Evolutionary conservation across 2,113 vertebrate species (phyloP), one percentile per base, ranked within the genome.

Genomic region (Emydocephalus ijimae): DNA sequence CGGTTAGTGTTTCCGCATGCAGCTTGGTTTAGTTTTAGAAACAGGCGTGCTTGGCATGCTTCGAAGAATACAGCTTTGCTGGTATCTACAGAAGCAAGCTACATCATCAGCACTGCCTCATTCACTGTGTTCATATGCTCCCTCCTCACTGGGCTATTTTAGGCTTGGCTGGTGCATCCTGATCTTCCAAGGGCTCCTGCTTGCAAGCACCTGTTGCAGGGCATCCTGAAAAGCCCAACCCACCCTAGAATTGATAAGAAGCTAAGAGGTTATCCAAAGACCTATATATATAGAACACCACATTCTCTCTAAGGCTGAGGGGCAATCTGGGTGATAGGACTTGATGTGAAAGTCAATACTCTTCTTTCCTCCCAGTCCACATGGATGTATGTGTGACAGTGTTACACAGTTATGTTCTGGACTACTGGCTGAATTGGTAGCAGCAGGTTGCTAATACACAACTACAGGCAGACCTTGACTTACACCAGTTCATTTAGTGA

Each of bases 191-290:
- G 34, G 81, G 61, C 56, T 64, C 61, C 56, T 93, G 81, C 89
- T 89, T 87, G 55, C 43, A 52, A 10, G 21, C 92, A 93, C 92
- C 92, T 93, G 92, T 93, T 87, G 56, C 89, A 87, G n/a, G 55
- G 89, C 74, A 90, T 93, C 81, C 81, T 54, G 81, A 61, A 54
- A 93, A 90, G 3, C 56, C 81, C n/a, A 90, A 23, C 56, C 29
- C 61, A 45, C 85, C 54, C 56, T 24, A 86, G n/a, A 54, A 54
- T 15, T 91, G 18, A 61, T 43, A 55, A 55, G 50, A 55, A 74
- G 26, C 14, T 34, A 52, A 50, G 54, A 90, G 45, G 29, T 54
- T 34, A 9, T 8, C 86, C 45, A 11, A 45, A 21, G 43, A 9
- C 6, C 9, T 74, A 4, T 74, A 23, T 55, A 88, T 29, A 45